Base-by-base conservation (phyloP, 2,797 vertebrate genomes). In the Tenualosa ilisha region DNA sequence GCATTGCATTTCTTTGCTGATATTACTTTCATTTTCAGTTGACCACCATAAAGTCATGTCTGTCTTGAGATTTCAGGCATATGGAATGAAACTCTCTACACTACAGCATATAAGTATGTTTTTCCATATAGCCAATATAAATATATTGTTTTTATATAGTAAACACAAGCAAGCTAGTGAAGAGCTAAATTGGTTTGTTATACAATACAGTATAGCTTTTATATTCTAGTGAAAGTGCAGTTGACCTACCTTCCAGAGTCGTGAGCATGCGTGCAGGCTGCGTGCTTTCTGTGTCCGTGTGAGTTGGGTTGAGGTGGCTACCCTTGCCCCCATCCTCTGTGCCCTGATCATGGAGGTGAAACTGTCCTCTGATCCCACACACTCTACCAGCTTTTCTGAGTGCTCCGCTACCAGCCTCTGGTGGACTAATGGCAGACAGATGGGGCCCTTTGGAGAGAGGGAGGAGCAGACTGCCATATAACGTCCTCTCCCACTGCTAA, bases 371-470 rank as follows among this genome's bases (percentile, higher is more conserved):
- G 84, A 87, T 89, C 87, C 87, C 86, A 84, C 82, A 53, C 8
- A 0, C 88, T 54, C 87, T 91, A 91, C 90, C 91, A 86, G 88
- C 63, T 82, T 85, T 81, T 90, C 89, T 68, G 83, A 88, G 56
- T 91, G 86, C 88, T 65, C 84, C 81, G 59, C 91, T 90, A 90
- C 88, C 90, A 72, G 86, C 90, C 83, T 20, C 85, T 93, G 90
- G 92, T 91, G 89, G 87, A 88, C 89, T 92, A 91, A 89, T 92
- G 87, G 90, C 92, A 92, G 91, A 89, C 87, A 92, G 92, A 94
- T 93, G 91, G 93, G 91, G 89, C 26, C n/a, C 37, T 8, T 31
- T 15, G n/a, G n/a, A 81, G 75, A 54, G 83, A 84, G 86, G 84
- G 83, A 88, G 50, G 46, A 88, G 85, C 79, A 22, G 56, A 2